Base-by-base conservation (phyloP, 1,140 invertebrate species). In the Polyergus mexicanus region DNA sequence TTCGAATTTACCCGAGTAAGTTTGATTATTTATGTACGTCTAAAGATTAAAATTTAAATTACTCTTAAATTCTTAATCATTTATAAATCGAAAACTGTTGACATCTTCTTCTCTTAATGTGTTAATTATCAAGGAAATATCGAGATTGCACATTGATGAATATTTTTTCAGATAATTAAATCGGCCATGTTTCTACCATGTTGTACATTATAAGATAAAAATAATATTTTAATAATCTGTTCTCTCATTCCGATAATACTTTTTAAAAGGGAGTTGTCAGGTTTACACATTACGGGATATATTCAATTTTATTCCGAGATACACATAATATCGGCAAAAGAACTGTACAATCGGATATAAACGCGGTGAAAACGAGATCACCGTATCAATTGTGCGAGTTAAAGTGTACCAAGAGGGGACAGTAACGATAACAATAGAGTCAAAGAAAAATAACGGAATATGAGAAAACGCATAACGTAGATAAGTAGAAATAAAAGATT, bases 381-480 rank as follows among this genome's bases (percentile, higher is more conserved):
- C 8, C 1, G 6, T 4, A 51, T 35, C 19, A 41, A 75, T 13
- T 72, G 6, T 6, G n/a, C 2, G 41, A 47, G 58, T 74, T 51
- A 38, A 72, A 72, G 32, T 35, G 13, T 62, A 51, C 10, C n/a
- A 38, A 25, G 44, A 60, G 6, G 25, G 8, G 2, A 41, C 28
- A 74, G 10, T 84, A 83, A 83, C 32, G 60, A 60, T 75, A 75
- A 75, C 78, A 83, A 74, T 83, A 62, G 38, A 44, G 10, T n/a
- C 51, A 44, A 60, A 51, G 38, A 19, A 62, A 83, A 74, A 83
- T 81, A 69, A 80, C 25, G 54, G 25, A 16, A 44, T 74, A 83
- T 74, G 54, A 38, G 22, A 44, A 25, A 83, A 74, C 69, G 32
- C 16, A 47, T 58, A 58, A 81, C 44, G 68, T 60, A 54, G 58